Percentiles rank a stretch among this genome's conserved stretches.
Evolutionary conservation across 2,113 vertebrate species (phyloP).

Genomic region (Colinus virginianus): DNA sequence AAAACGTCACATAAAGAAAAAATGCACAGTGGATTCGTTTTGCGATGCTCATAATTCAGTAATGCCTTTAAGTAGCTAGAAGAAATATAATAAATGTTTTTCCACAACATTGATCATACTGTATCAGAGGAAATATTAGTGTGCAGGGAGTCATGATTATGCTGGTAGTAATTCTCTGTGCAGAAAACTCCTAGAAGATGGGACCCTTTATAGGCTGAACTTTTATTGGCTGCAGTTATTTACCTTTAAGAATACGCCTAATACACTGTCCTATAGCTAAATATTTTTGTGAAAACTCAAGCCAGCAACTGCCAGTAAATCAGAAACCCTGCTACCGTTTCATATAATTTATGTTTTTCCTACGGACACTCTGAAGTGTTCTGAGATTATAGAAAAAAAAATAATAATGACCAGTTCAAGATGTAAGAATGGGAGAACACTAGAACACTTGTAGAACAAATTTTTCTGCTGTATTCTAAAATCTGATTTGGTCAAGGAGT

Average conservation of each 20-base stretch:
- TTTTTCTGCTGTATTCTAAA: conserved; percentile 63
- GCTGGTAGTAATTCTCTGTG: conserved; percentile 84
- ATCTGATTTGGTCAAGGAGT: conserved; percentile 57
- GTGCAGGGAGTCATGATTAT: conserved; percentile 89
- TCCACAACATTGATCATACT: conserved; percentile 94
- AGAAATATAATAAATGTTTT: conserved; percentile 99
- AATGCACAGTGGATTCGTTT: conserved; percentile 93
- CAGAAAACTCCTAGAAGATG: conserved; percentile 83
- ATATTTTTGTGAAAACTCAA: conserved; percentile 83
- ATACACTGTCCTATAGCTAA: conserved; percentile 79
- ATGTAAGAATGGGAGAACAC: conserved; percentile 65
- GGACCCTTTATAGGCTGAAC: conserved; percentile 82
- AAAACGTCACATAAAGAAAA: conserved; percentile 97
- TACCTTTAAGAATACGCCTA: conserved; percentile 83
- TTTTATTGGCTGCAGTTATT: conserved; percentile 87
- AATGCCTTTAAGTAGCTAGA: conserved; percentile 95
- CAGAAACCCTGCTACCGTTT: conserved; percentile 65
- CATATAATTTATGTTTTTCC: conserved; percentile 61
- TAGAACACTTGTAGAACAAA: conserved; percentile 72
- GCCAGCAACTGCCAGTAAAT: conserved; percentile 72
- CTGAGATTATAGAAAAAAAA: conserved; percentile 41
- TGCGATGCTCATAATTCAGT: conserved; percentile 93
- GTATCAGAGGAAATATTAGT: conserved; percentile 92
- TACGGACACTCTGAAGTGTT: conserved; percentile 57
- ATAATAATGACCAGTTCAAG: conserved; percentile 66